A percentile compares a stretch with the other conserved stretches of the same genome.
These are phyloP conservation scores for Drosophila equinoxialis DNA, from an alignment of 1,140 invertebrate species.

Conservation along the genomic window DNA sequence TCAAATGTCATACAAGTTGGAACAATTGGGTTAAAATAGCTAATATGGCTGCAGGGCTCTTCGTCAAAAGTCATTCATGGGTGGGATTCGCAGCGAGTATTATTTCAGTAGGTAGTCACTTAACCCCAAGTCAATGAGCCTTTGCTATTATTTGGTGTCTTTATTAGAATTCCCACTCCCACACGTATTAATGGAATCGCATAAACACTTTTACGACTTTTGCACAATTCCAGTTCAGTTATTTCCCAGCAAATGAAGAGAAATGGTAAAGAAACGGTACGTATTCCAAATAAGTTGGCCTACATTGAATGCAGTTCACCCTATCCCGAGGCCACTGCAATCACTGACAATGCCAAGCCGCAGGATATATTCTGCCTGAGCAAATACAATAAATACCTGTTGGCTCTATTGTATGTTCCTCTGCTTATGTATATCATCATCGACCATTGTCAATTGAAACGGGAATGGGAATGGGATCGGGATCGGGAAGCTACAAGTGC, in stretches of 20 bases:
- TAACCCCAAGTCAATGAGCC: background rate
- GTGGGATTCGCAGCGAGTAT: background rate
- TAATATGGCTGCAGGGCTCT: background rate
- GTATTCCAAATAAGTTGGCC: slow-evolving; percentile 44
- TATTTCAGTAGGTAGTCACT: background rate
- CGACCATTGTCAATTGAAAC: slow-evolving; percentile 14
- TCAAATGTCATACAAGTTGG: no score
- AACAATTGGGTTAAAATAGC: no score
- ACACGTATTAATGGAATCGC: slow-evolving; percentile 47
- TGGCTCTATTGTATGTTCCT: slow-evolving; percentile 48
- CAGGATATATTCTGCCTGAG: slow-evolving; percentile 77
- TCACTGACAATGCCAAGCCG: slow-evolving; percentile 77
- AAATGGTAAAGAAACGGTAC: background rate
- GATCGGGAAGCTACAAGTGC: slow-evolving; percentile 51
- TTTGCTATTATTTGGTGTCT: slow-evolving; percentile 26
- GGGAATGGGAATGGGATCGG: slow-evolving; percentile 31
- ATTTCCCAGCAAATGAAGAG: slow-evolving; percentile 45
- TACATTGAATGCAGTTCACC: slow-evolving; percentile 24
- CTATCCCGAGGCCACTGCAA: slow-evolving; percentile 14
- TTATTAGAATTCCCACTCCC: slow-evolving; percentile 64
- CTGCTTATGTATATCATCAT: slow-evolving; percentile 32
- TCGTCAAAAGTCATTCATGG: background rate
- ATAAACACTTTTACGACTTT: slow-evolving; percentile 48
- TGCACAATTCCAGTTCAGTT: slow-evolving; percentile 51
- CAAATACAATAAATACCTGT: slow-evolving; percentile 81